Evolutionary conservation across 2,888 invertebrate species (phyloP), one percentile per base, ranked within the genome.

Genomic region (Teinopalpus imperialis): DNA sequence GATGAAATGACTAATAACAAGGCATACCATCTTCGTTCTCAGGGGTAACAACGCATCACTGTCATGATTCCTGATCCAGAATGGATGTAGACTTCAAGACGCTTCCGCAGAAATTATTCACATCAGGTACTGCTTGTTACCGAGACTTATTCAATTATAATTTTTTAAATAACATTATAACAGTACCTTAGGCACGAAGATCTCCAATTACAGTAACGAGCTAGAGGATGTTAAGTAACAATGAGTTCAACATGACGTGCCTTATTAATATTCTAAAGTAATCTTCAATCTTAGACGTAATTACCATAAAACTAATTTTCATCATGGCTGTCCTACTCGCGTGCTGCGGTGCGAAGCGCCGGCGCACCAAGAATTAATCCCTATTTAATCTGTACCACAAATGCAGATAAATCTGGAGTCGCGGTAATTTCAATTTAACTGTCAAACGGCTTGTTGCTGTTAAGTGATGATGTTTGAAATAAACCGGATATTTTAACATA

Each of bases 381-480:
- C 31, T 37, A 36, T 44, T 30, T 43, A 43, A 44, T 37, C 43
- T 44, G 37, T 31, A 31, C 23, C 43, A 44, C 43, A 44, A 44
- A 44, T 37, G 43, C 30, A 39, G 44, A 44, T 44, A 44, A 44
- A 37, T 44, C 44, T 18, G 24, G 18, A 23, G 24, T 31, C 44
- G 44, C 7, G 44, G 44, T 44, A 37, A 44, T 44, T 44, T 44
- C 44, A 44, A 44, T 44, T 44, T 44, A 44, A 39, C 44, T 44
- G 44, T 44, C 44, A 44, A 44, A 44, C 44, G 18, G 32, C 44
- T 44, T 31, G 44, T 32, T 44, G 24, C 37, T 3, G 24, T 26
- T 7, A 31, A 37, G 44, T 32, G 37, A 44, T 39, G 44, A 44
- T 44, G 36, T 48, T 40, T 29, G 39, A 43, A 48, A 43, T 43